Base-by-base conservation (phyloP, 1,140 invertebrate species). In the Radopholus similis region DNA sequence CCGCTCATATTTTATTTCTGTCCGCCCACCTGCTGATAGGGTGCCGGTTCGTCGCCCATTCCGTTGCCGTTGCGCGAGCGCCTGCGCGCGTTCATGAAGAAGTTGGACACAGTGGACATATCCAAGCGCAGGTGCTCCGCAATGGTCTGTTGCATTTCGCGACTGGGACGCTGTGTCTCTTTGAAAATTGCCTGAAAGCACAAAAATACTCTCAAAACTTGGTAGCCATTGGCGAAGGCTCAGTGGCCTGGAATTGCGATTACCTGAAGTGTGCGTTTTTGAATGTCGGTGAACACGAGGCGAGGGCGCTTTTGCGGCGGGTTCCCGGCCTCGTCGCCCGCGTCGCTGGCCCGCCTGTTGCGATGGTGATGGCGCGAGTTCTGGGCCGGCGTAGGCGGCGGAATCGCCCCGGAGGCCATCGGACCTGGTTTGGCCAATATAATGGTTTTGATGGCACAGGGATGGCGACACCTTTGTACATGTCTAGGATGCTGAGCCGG, bases 121-220 rank as follows among this genome's bases (percentile, higher is more conserved):
- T 97, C 94, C 66, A 99, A 87, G 68, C 95, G 93, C 73, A 98
- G 86, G 83, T 98, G 95, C 73, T 95, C 87, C 32, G 95, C 94
- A 85, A 98, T 98, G 71, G 95, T 97, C 75, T 96, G 92, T 86
- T 98, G 95, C 95, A 98, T 98, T 86, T 98, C 95, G 85, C 97
- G 97, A 72, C 93, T 96, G 71, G 95, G 95, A 84, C 95, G 88
- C 85, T 97, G 97, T 60, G 95, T 98, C 88, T 98, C 95, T 91
- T 97, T 88, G 56, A 86, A 87, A 69, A 87, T 86, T 18, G 59
- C 72, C 42, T 72, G 42, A 72, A 73, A 55, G 32, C 66, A 9
- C 32, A 63, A 62, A 42, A 13, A 65, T 30, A 2, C 9, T 3
- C 9, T 11, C 26, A 2, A 42, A 9, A 13, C 66, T 8, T 38